Percentiles rank a stretch among this genome's conserved stretches.
Conservation (phyloP, 2,888 invertebrate species). For the Nomada hirtipes region DNA sequence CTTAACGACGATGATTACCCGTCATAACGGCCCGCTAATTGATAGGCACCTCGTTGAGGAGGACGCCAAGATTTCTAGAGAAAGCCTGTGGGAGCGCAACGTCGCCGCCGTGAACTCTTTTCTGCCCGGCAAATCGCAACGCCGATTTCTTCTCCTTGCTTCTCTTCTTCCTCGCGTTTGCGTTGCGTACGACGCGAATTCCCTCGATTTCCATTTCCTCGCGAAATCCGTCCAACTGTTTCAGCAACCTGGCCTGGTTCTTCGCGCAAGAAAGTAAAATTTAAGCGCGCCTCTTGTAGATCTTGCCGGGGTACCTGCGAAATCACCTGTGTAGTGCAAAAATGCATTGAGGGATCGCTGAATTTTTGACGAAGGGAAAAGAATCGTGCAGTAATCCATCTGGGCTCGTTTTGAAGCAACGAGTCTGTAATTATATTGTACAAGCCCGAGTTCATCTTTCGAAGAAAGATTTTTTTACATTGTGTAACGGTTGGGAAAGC, state of each 20-base stretch:
- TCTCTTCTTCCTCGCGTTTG: background rate
- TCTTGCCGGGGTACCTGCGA: background rate
- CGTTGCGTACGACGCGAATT: conserved; percentile 40
- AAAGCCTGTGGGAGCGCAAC: conserved; percentile 55
- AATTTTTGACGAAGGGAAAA: background rate
- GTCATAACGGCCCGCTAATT: conserved; percentile 66
- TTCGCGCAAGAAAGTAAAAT: conserved; percentile 21
- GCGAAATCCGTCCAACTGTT: conserved; percentile 28
- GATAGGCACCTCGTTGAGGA: conserved; percentile 57
- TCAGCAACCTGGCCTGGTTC: conserved; percentile 5
- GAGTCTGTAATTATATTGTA: no score
- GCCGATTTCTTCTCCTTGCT: conserved; percentile 52
- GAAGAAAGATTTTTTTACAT: no score
- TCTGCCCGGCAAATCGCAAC: conserved; percentile 53
- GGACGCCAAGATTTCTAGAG: conserved; percentile 66
- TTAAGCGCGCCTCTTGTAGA: background rate
- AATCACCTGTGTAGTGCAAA: background rate
- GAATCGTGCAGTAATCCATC: no score
- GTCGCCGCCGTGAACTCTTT: conserved; percentile 17
- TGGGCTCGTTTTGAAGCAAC: no score
- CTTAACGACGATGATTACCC: conserved; percentile 55
- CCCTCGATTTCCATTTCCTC: conserved; percentile 48
- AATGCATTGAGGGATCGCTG: background rate
- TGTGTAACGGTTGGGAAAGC: no score
- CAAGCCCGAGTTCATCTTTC: no score